phyloP scores from a whole-genome alignment of 1,140 invertebrate genomes.

The Heliconius melpomene region DNA sequence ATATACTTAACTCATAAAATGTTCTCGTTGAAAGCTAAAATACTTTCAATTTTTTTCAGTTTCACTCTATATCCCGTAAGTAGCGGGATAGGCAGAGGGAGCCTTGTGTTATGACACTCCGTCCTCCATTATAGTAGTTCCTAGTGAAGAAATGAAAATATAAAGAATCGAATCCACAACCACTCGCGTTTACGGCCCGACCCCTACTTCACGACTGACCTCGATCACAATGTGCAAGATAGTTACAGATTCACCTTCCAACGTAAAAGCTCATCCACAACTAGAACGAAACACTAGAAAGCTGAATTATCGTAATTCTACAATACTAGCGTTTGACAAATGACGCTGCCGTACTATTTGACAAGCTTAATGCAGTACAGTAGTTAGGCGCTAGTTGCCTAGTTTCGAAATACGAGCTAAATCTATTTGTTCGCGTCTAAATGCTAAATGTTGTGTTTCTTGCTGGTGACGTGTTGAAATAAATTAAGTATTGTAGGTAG shows the following conservation, averaged over 20 bases:
- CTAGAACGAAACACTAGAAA: neutral
- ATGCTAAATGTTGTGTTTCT: constrained; percentile 25
- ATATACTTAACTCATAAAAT: no score
- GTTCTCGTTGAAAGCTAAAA: no score
- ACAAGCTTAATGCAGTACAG: constrained; percentile 19
- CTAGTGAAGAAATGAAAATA: no score
- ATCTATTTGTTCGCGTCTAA: constrained; percentile 38
- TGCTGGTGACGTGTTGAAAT: neutral
- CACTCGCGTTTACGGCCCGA: no score
- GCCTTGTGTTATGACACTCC: no score
- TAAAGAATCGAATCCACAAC: no score
- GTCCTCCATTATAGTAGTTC: no score
- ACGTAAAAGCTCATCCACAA: neutral
- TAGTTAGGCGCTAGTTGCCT: constrained; percentile 37
- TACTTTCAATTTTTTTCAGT: no score
- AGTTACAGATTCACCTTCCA: neutral
- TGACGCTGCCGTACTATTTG: constrained; percentile 13
- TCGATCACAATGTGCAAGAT: no score
- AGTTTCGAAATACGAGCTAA: constrained; percentile 31
- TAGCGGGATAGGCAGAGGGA: no score
- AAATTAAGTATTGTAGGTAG: neutral
- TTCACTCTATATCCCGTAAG: no score
- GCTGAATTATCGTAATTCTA: constrained; percentile 5
- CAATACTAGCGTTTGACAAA: constrained; percentile 3
- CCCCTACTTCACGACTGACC: no score